phyloP scores from a whole-genome alignment of 2,113 vertebrate species.

The Siniperca chuatsi region DNA sequence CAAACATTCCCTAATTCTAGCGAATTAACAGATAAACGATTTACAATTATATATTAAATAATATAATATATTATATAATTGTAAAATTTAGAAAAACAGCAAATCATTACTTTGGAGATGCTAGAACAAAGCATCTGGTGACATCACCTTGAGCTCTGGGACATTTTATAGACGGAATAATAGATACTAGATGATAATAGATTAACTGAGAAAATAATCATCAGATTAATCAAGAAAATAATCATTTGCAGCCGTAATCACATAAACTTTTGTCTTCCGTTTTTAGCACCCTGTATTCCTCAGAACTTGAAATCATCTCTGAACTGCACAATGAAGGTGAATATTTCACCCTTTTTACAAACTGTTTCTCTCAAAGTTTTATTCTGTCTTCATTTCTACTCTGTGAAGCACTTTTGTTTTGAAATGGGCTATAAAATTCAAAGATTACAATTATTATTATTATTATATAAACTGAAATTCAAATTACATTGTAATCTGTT shows the following conservation, averaged over 20 bases:
- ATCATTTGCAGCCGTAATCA: not conserved
- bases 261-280: not conserved
- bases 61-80: too few species aligned
- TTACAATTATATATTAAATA: too few species aligned
- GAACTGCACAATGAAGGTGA: constrained; percentile 77
- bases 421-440: not conserved
- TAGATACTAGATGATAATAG: not conserved
- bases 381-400: not conserved
- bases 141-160: not conserved
- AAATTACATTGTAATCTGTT: not conserved
- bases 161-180: not conserved
- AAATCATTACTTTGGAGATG: too few species aligned
- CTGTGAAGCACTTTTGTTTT: not conserved
- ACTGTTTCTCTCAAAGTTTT: not conserved
- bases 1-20: not conserved
- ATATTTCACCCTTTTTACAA: not conserved
- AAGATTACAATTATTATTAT: not conserved
- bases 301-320: constrained; percentile 70
- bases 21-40: too few species aligned
- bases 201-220: too few species aligned
- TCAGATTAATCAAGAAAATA: not conserved
- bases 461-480: not conserved
- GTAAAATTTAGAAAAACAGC: too few species aligned
- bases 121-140: too few species aligned
- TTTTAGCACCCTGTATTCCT: constrained; percentile 83